These are phyloP conservation scores for Augochlorella aurata DNA, from an alignment of 2,888 invertebrate genomes.

Conservation along the genomic window DNA sequence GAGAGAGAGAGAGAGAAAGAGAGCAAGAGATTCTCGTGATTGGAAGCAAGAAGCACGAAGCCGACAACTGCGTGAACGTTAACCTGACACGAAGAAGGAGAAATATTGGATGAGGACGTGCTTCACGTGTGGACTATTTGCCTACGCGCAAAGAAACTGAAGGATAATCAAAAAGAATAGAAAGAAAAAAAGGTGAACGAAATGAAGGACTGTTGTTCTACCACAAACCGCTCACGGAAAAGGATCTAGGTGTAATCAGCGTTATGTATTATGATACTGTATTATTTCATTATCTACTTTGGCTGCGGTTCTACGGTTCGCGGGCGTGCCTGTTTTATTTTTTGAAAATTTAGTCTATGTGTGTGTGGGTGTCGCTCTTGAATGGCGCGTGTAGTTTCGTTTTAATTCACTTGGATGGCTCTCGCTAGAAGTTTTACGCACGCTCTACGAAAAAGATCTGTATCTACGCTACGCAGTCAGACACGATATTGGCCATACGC, in stretches of 20 bases:
- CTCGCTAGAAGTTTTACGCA: background rate
- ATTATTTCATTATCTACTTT: conserved; percentile 55
- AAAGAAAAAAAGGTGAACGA: background rate
- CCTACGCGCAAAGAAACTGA: conserved; percentile 47
- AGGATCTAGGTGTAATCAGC: conserved; percentile 40
- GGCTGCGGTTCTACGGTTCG: conserved; percentile 59
- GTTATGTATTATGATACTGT: conserved; percentile 32
- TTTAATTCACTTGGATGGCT: background rate
- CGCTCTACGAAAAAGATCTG: conserved; percentile 27
- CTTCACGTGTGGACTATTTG: conserved; percentile 15
- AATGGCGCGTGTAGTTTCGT: background rate
- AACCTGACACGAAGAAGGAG: conserved; percentile 55
- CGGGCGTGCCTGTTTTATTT: conserved; percentile 49
- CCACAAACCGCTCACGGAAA: conserved; percentile 46
- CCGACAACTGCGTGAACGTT: conserved; percentile 65
- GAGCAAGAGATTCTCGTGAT: conserved; percentile 53
- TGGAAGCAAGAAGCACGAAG: conserved; percentile 68
- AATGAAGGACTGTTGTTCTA: conserved; percentile 43
- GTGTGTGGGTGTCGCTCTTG: background rate
- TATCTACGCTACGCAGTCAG: conserved; percentile 37
- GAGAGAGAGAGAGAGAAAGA: conserved; percentile 17
- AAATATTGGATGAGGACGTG: background rate
- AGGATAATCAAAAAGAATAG: conserved; percentile 21
- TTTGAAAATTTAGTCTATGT: conserved; percentile 4
- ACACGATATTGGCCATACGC: conserved; percentile 35